A percentile compares a stretch with the other conserved stretches of the same genome.
Conservation (phyloP, 30 jellyfish, hydroid and myxozoan species). For the Nemopilema nomurai region DNA sequence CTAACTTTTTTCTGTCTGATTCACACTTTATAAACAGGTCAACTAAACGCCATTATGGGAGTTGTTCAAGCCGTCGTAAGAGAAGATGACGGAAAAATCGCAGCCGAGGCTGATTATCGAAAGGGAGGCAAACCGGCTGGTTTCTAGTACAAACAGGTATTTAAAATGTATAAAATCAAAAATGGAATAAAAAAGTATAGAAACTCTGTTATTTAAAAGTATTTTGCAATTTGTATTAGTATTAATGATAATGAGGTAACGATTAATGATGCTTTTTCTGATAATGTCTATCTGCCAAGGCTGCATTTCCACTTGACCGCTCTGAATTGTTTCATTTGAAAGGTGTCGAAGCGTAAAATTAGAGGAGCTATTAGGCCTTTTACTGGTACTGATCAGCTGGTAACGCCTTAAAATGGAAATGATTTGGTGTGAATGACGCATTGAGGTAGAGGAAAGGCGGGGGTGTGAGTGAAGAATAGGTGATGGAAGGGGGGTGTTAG, state of each 20-base stretch:
- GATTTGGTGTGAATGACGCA: too few species aligned
- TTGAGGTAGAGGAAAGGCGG: too few species aligned
- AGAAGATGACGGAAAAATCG: conserved; percentile 83
- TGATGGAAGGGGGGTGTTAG: too few species aligned
- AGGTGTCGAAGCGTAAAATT: too few species aligned
- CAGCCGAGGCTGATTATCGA: conserved; percentile 96
- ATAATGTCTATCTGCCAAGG: background rate
- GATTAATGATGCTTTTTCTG: background rate
- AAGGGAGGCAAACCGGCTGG: conserved; percentile 99
- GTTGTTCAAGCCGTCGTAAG: conserved; percentile 99
- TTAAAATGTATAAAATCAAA: background rate
- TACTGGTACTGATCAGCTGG: too few species aligned
- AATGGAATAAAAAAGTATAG: background rate
- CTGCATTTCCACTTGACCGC: background rate
- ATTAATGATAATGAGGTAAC: background rate
- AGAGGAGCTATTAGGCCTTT: too few species aligned
- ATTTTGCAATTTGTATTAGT: background rate
- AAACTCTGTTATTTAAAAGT: background rate
- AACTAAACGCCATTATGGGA: conserved; percentile 98
- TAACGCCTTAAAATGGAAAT: too few species aligned
- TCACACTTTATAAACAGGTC: conserved; percentile 73
- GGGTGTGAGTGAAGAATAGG: too few species aligned
- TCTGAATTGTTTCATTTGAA: background rate
- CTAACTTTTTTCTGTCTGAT: too few species aligned
- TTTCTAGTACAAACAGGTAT: conserved; percentile 26